Base-by-base conservation (phyloP, 2,113 vertebrate genomes). In the Malaclemys terrapin region DNA sequence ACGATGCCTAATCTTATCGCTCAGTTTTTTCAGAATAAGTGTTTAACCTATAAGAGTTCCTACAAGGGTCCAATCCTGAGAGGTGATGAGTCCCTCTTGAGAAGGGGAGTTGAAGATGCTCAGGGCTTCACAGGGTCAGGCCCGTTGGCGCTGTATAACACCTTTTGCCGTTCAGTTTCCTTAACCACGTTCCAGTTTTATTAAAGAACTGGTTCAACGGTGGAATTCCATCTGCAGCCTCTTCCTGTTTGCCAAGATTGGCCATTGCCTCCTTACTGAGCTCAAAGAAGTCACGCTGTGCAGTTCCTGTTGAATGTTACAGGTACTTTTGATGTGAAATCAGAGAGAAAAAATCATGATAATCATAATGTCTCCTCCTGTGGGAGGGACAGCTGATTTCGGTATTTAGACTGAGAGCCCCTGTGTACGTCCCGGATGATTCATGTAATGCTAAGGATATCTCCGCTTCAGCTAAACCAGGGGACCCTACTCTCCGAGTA, bases 361-460 rank as follows among this genome's bases (percentile, higher is more conserved):
- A 16, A 92, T 95, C 38, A 6, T 57, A 24, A 35, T 72, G 19
- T 86, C 72, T 82, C 90, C 88, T 88, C 45, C 79, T 88, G 25
- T 2, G 2, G 31, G 79, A 92, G 50, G 14, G 79, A 86, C 89
- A 50, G 54, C 53, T 50, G 75, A 57, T 94, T 88, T 95, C 90
- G 93, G 81, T 94, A 95, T 85, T 35, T 27, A 57, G 38, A 80
- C 56, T 80, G 90, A 42, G 69, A 83, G 42, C 35, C 80, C 29
- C 80, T 49, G 57, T 83, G 52, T 20, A 10, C 80, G 47, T 88
- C 91, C 59, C 35, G 84, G 53, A 53, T 88, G 84, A 95, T 88
- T 91, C 52, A 24, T 79, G 69, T 91, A 86, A 52, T 42, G 82
- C 93, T 89, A 83, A 89, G 79, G 62, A 19, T 92, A 96, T 89